Evolutionary conservation across 1,140 invertebrate genomes (phyloP).

Genomic region (Acromyrmex echinatior): DNA sequence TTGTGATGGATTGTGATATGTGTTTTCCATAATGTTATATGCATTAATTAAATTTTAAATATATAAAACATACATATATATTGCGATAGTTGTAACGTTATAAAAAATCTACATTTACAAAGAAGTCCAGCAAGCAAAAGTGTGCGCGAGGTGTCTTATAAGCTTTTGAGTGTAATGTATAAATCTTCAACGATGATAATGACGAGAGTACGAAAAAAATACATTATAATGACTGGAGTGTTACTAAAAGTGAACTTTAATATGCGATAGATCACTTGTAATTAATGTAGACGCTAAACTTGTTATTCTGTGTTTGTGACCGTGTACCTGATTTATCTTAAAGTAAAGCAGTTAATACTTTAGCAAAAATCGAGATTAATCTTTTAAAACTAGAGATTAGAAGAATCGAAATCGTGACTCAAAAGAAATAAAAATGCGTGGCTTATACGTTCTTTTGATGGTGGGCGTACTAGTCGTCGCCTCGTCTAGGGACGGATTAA

Average conservation of each 20-base stretch:
- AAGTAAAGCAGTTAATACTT: not conserved
- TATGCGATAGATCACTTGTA: not conserved
- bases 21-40: constrained; percentile 21
- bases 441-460: constrained; percentile 70
- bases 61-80: constrained; percentile 18
- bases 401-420: constrained; percentile 6
- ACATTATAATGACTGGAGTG: not conserved
- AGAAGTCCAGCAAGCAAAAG: not conserved
- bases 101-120: constrained; percentile 13
- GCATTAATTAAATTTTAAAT: constrained; percentile 31
- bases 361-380: too few relatives aligned
- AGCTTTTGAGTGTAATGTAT: not conserved
- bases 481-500: constrained; percentile 58
- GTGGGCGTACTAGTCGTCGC: constrained; percentile 74
- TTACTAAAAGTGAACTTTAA: not conserved
- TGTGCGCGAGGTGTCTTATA: not conserved
- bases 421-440: constrained; percentile 73
- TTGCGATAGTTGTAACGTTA: not conserved
- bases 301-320: constrained; percentile 5
- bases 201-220: constrained; percentile 60
- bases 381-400: not conserved
- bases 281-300: not conserved
- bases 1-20: constrained; percentile 55
- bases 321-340: constrained; percentile 35
- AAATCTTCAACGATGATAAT: not conserved